Conservation (phyloP, 2,113 vertebrate species). For the Ptychochromis oligacanthus region DNA sequence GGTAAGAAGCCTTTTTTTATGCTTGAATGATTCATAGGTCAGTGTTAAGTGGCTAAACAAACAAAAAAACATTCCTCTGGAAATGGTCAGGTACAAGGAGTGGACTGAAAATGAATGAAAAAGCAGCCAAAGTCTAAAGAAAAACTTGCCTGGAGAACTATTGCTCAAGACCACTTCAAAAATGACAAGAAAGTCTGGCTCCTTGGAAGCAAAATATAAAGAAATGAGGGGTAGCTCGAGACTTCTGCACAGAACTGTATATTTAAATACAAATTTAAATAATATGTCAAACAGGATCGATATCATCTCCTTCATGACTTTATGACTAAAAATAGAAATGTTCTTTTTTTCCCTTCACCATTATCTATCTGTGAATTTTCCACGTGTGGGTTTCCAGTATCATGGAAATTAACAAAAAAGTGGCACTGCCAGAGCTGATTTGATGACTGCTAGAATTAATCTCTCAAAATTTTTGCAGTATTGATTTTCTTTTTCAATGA, state of each 20-base stretch:
- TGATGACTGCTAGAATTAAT: conserved; percentile 51
- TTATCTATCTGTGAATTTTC: conserved; percentile 5
- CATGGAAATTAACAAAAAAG: conserved; percentile 45
- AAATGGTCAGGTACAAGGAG: neutral
- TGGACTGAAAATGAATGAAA: neutral
- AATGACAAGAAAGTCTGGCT: neutral
- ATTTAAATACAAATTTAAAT: neutral
- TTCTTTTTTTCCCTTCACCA: neutral
- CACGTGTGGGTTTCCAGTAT: conserved; percentile 30
- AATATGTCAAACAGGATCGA: neutral
- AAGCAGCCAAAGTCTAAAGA: neutral
- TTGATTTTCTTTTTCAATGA: conserved; percentile 61
- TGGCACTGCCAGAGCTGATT: conserved; percentile 19
- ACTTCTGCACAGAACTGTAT: neutral
- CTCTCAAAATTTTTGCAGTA: conserved; percentile 40
- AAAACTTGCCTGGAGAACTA: neutral
- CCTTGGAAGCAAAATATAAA: neutral
- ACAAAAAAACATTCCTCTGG: neutral
- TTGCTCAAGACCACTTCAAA: neutral
- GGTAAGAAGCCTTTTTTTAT: no score
- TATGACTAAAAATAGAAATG: neutral
- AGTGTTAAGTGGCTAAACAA: neutral
- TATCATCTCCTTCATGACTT: neutral
- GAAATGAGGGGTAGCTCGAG: neutral
- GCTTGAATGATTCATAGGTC: neutral